Evolutionary conservation across 1,140 invertebrate genomes (phyloP).

Genomic region (Anastrepha obliqua): DNA sequence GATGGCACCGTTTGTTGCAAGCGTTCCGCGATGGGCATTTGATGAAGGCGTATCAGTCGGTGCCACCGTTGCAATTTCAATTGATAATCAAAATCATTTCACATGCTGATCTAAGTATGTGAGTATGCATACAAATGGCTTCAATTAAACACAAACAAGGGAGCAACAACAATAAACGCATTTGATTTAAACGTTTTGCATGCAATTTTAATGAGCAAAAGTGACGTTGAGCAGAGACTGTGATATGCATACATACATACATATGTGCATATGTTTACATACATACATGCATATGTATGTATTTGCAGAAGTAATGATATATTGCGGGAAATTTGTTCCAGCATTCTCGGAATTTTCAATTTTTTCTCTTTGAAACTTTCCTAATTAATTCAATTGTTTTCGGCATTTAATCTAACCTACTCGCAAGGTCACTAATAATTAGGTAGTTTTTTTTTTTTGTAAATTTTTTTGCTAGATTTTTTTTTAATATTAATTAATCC

Average conservation of each 20-base stretch:
- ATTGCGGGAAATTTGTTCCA: background rate
- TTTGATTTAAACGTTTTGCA: background rate
- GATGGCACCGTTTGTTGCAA: too few species aligned
- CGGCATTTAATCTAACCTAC: too few species aligned
- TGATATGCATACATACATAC: background rate
- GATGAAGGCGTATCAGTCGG: background rate
- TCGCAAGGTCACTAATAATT: too few species aligned
- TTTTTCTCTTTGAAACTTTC: background rate
- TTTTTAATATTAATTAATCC: too few species aligned
- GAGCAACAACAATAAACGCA: background rate
- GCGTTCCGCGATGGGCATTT: background rate
- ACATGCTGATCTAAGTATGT: background rate
- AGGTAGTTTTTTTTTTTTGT: too few species aligned
- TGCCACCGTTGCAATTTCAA: background rate
- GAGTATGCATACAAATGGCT: background rate
- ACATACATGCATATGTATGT: too few species aligned
- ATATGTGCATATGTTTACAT: too few species aligned
- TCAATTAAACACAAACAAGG: background rate
- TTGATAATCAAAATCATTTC: conserved; percentile 38
- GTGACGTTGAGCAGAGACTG: background rate
- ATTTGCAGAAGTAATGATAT: background rate
- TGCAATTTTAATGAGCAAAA: conserved; percentile 27
- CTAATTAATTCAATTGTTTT: too few species aligned
- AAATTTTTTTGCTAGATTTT: too few species aligned
- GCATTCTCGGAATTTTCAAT: background rate